A percentile compares a stretch with the other conserved stretches of the same genome.
Evolutionary conservation across 2,113 vertebrate species (phyloP).

Genomic region (Lampris megalopsis): DNA sequence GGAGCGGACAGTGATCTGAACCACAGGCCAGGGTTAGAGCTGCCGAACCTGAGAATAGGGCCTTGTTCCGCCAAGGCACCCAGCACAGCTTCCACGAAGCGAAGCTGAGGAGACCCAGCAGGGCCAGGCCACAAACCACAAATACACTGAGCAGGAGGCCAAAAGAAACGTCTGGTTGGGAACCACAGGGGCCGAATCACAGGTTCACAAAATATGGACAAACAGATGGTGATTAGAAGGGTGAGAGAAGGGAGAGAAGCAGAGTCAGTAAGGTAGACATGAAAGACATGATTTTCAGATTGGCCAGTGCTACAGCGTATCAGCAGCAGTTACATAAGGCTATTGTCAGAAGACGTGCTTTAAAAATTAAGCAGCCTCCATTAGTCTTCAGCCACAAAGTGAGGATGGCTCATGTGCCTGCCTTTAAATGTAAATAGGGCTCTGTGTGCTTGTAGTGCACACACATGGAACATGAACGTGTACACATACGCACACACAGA

Average conservation of each 20-base stretch:
- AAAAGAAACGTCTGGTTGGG: slow-evolving; percentile 88
- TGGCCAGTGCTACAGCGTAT: slow-evolving; percentile 22
- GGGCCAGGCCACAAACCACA: slow-evolving; percentile 89
- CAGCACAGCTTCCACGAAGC: slow-evolving; percentile 95
- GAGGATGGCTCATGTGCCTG: slow-evolving; percentile 16
- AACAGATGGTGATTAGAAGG: slow-evolving; percentile 78
- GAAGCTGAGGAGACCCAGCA: slow-evolving; percentile 91
- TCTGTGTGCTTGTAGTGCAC: not conserved
- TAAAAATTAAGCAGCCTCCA: slow-evolving; percentile 61
- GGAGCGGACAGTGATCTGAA: slow-evolving; percentile 58
- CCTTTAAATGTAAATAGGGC: slow-evolving; percentile 42
- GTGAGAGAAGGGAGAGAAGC: slow-evolving; percentile 48
- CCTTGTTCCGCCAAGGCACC: slow-evolving; percentile 89
- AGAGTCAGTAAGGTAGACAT: slow-evolving; percentile 41
- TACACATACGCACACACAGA: slow-evolving; percentile 6
- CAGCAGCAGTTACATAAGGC: slow-evolving; percentile 37
- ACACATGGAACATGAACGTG: not conserved
- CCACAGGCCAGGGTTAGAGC: slow-evolving; percentile 60
- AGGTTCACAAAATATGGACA: slow-evolving; percentile 78
- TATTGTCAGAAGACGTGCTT: slow-evolving; percentile 9
- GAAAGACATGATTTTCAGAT: slow-evolving; percentile 9
- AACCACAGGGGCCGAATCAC: slow-evolving; percentile 60
- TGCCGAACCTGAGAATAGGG: slow-evolving; percentile 77
- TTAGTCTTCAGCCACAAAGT: slow-evolving; percentile 39
- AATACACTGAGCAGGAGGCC: slow-evolving; percentile 92